Conservation (phyloP, 1,140 invertebrate species). For the Drosophila navojoa region DNA sequence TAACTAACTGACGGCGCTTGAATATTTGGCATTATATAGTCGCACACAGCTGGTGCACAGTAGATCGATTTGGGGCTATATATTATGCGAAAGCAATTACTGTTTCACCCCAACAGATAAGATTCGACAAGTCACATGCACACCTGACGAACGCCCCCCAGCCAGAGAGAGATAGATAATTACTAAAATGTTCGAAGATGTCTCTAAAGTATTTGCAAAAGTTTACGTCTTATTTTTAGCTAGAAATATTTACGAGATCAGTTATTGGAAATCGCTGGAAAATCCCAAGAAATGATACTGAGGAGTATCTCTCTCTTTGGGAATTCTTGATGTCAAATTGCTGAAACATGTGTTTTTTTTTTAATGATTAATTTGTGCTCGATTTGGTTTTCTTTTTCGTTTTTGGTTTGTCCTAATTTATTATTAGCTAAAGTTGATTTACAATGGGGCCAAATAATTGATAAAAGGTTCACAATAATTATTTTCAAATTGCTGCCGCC, state of each 20-base stretch:
- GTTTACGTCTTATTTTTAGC: not conserved
- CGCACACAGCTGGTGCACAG: not conserved
- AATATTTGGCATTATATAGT: conserved; percentile 28
- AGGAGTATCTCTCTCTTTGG: not conserved
- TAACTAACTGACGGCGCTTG: conserved; percentile 22
- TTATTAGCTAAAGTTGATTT: conserved; percentile 28
- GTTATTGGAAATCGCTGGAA: not conserved
- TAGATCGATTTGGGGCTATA: conserved; percentile 26
- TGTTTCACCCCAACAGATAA: conserved; percentile 48
- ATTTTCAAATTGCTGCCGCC: conserved; percentile 44
- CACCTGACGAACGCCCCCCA: conserved; percentile 4
- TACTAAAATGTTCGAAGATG: not conserved
- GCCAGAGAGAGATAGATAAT: not conserved
- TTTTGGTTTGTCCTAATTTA: conserved; percentile 3
- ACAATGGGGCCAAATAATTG: conserved; percentile 4
- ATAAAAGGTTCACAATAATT: conserved; percentile 48
- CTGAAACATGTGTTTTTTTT: too few relatives aligned
- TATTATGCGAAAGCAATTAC: conserved; percentile 56
- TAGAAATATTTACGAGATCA: not conserved
- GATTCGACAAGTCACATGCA: conserved; percentile 54
- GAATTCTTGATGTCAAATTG: not conserved
- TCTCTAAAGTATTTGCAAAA: not conserved
- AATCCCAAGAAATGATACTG: not conserved
- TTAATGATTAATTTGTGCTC: conserved; percentile 5
- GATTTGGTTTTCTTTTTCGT: too few relatives aligned